Evolutionary conservation across 2,797 vertebrate species (phyloP).

Genomic region (Harpagifer antarcticus): DNA sequence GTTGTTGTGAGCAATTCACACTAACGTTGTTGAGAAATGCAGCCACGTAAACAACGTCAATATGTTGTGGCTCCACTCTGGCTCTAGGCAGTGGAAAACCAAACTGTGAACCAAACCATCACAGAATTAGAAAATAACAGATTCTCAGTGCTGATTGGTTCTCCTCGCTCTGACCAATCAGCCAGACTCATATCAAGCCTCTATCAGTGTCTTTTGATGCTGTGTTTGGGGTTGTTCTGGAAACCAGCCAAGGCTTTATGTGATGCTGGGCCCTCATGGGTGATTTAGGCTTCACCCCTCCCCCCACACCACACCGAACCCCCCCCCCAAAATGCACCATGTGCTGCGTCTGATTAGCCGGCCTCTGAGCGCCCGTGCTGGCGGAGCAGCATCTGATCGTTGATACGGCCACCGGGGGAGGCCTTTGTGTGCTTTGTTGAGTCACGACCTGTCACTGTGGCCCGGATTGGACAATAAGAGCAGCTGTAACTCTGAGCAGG

Average conservation of each 20-base stretch:
- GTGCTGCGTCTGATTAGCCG: conserved; percentile 84
- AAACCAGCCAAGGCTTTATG: conserved; percentile 73
- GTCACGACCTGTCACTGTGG: conserved; percentile 76
- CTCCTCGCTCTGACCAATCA: conserved; percentile 67
- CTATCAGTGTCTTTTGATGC: conserved; percentile 79
- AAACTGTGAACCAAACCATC: too few relatives aligned
- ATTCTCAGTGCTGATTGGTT: not conserved
- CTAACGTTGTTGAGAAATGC: too few relatives aligned
- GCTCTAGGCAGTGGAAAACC: too few relatives aligned
- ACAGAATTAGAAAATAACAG: too few relatives aligned
- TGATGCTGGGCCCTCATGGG: conserved; percentile 68
- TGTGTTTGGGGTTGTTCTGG: conserved; percentile 79
- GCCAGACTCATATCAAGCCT: conserved; percentile 66
- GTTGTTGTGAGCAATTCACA: too few relatives aligned
- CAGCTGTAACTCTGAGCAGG: conserved; percentile 81
- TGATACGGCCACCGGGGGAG: conserved; percentile 76
- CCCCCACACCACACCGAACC: conserved; percentile 53
- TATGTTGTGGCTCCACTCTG: too few relatives aligned
- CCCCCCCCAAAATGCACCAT: conserved; percentile 68
- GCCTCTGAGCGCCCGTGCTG: conserved; percentile 66
- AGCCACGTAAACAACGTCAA: too few relatives aligned
- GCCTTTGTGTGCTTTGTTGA: conserved; percentile 80
- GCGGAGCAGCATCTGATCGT: conserved; percentile 85
- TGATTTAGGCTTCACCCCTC: conserved; percentile 63
- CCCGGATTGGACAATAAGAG: conserved; percentile 84